A percentile compares a stretch with the other conserved stretches of the same genome.
Evolutionary conservation across 1,140 invertebrate genomes (phyloP).

Genomic region (Lepidurus apus): DNA sequence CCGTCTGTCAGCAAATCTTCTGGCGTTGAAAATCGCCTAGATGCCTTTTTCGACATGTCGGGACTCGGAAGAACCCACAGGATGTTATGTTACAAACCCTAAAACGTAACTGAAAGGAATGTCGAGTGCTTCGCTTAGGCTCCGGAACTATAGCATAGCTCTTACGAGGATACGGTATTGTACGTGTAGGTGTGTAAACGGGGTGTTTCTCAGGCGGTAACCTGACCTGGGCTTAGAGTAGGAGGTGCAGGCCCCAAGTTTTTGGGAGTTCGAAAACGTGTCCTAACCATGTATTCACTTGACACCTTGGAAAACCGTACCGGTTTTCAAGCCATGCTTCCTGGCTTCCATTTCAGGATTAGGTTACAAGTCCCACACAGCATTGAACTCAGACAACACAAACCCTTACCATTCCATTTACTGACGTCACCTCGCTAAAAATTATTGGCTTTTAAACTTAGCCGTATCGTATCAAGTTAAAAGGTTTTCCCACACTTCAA

Average conservation of each 20-base stretch:
- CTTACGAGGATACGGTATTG: neutral
- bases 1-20: conserved; percentile 2
- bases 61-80: neutral
- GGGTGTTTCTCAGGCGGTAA: conserved; percentile 9
- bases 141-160: neutral
- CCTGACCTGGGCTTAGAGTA: neutral
- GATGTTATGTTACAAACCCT: neutral
- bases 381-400: neutral
- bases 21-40: neutral
- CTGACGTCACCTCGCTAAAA: neutral
- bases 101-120: neutral
- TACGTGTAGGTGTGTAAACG: conserved; percentile 3
- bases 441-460: neutral
- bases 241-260: neutral
- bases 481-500: too few species aligned
- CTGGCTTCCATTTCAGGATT: neutral
- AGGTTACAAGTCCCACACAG: neutral
- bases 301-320: conserved; percentile 6
- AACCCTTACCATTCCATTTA: neutral
- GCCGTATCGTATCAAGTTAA: too few species aligned
- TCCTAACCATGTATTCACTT: neutral
- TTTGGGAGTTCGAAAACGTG: neutral
- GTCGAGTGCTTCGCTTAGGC: neutral
- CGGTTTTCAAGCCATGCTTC: conserved; percentile 13
- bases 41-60: neutral